Evolutionary conservation across 2,797 vertebrate species (phyloP), one percentile per base, ranked within the genome.

Genomic region (Oceanodroma leucorhoa): DNA sequence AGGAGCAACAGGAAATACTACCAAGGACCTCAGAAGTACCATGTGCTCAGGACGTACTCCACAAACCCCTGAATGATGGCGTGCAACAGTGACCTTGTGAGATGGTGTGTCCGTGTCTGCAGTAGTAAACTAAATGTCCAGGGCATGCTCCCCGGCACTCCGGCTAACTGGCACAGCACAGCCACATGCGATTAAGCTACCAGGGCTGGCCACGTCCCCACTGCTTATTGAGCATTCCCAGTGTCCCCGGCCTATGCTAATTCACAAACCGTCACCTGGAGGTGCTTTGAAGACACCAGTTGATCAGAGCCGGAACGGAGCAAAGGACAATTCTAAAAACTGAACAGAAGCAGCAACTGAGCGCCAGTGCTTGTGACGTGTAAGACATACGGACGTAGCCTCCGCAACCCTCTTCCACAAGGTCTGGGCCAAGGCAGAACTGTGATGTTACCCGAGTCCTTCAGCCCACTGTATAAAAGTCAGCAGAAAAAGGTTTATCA

Each of bases 31-130:
- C 32, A 30, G 8, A n/a, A 60, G 36, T 6, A 9, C 27, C 5
- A 5, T 0, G 4, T 14, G 30, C 27, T 82, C 40, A 46, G 43
- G 19, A 45, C 9, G 5, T 11, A 11, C 14, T 43, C 73, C 45
- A 29, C 3, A 38, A 41, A 32, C 6, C 17, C 29, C n/a, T 13
- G 1, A 5, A 6, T 1, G 5, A 38, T 3, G 7, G 38, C 1
- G 1, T 45, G n/a, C 34, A 55, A 58, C 0, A 3, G 57, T 17
- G n/a, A 45, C 21, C 11, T 38, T 6, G 17, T n/a, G 17, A 70
- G 48, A 48, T 7, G 32, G 36, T 5, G 19, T 22, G 13, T 7
- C 34, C 3, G 0, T 16, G 36, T 5, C 40, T 26, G 12, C 22
- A 82, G 70, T 0, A 36, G 34, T 9, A 36, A 73, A 55, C 6